Evolutionary conservation across 2,113 vertebrate genomes (phyloP), one percentile per base, ranked within the genome.

Genomic region (Litocranius walleri): DNA sequence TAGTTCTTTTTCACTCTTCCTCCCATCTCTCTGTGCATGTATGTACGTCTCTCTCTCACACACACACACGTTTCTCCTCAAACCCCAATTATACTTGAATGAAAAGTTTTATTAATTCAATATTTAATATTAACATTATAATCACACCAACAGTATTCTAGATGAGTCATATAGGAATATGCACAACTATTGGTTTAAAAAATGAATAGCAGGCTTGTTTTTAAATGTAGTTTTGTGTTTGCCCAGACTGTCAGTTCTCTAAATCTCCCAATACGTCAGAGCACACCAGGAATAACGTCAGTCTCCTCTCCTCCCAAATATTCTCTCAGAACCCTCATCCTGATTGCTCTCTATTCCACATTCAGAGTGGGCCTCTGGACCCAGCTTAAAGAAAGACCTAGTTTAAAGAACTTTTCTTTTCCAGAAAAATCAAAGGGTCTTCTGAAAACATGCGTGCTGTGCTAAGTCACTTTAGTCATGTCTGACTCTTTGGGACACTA

Each of bases 181-280:
- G 23, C n/a, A 88, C 82, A 93, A n/a, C 48, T 91, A 16, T 80
- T 81, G 67, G 83, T 62, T 95, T 45, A 27, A 74, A 30, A 93
- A 90, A 92, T 82, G 45, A 95, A 30, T 15, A 71, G 40, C 17
- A 16, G 6, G 15, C 5, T 82, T 52, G 16, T 33, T 87, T 59
- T 64, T 36, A 6, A 29, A 57, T 77, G 93, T 56, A 8, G 19
- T 83, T 82, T 94, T 45, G 16, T 57, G 54, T 94, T 92, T 94
- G 10, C n/a, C 36, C 43, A 81, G 21, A 36, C 23, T 78, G 7
- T 11, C 27, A 59, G 0, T 52, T 77, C 52, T 86, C 29, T 13
- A 52, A 89, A 19, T 84, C 36, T 81, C 48, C 62, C 50, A 36
- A 9, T 30, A 36, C 16, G 33, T 54, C 45, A 13, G 12, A 74